Base-by-base conservation (phyloP, 2,113 vertebrate species). In the Hippocampus mohnikei region DNA sequence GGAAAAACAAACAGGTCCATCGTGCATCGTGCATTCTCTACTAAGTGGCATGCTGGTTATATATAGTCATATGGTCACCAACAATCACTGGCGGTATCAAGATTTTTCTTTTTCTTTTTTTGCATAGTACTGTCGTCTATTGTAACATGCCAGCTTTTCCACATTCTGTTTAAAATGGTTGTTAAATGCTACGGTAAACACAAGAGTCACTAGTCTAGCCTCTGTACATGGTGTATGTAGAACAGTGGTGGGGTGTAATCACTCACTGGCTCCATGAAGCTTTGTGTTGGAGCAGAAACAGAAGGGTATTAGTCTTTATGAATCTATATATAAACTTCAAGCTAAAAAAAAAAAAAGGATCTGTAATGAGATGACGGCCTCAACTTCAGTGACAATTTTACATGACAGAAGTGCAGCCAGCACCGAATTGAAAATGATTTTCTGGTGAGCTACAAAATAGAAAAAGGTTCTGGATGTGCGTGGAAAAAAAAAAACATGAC, bases 321-420 rank as follows among this genome's bases (percentile, higher is more conserved):
- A 72, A 76, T 81, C 81, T 90, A 85, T 86, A 84, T 75, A 86
- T 88, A 89, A 80, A 81, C 59, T 8, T 37, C 0, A 25, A 72
- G 79, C 72, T 78, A 68, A 80, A 74, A 83, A 80, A 75, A 80
- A 77, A 73, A 84, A 20, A 70, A 3, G 29, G 11, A 44, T 74
- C 82, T 66, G 78, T 71, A 13, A 71, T 73, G 65, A 70, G 16
- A 73, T 73, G 73, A 59, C 73, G 6, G 58, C 27, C 75, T 75
- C 62, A 0, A 73, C 73, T 72, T 66, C 61, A 5, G 23, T 12
- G 70, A 59, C 60, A 41, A 74, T 74, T 72, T 71, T 66, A 53
- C 73, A 52, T 73, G 56, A n/a, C 44, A 21, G 42, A 41, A 27
- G 44, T 76, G 55, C 29, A 18, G 62, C 1, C 23, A 1, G 29